phyloP scores from a whole-genome alignment of 2,888 invertebrate species.

The Spialia ferax region DNA sequence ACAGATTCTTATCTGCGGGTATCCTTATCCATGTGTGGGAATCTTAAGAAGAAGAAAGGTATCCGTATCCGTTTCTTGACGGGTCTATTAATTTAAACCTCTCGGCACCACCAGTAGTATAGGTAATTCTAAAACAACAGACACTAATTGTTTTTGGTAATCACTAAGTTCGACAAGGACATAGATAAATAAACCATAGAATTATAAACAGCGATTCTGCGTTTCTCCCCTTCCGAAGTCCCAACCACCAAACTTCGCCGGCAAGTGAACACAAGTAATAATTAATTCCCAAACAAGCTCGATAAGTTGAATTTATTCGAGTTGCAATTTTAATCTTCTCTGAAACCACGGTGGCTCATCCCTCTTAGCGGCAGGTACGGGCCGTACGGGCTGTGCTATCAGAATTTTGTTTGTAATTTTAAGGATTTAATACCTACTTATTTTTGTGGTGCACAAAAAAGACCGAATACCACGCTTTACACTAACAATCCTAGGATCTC shows the following conservation, averaged over 20 bases:
- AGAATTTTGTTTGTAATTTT: background rate
- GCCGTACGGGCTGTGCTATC: no score
- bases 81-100: no score
- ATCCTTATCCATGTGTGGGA: no score
- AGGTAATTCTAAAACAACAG: no score
- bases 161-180: background rate
- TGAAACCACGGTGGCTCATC: conserved; percentile 38
- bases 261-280: conserved; percentile 63
- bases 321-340: conserved; percentile 62
- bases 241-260: conserved; percentile 52
- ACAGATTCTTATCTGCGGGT: no score
- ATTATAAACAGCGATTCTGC: conserved; percentile 39
- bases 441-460: no score
- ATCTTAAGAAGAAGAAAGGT: no score
- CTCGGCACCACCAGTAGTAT: no score
- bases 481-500: no score
- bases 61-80: no score
- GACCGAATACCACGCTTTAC: no score
- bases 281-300: conserved; percentile 71
- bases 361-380: conserved; percentile 18
- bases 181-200: conserved; percentile 35
- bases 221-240: conserved; percentile 29
- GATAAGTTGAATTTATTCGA: conserved; percentile 70
- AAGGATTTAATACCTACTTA: no score
- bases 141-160: background rate